These are phyloP conservation scores for Spongilla lacustris DNA, from an alignment of 37 sponge, comb jelly and placozoan species.

Conservation along the genomic window DNA sequence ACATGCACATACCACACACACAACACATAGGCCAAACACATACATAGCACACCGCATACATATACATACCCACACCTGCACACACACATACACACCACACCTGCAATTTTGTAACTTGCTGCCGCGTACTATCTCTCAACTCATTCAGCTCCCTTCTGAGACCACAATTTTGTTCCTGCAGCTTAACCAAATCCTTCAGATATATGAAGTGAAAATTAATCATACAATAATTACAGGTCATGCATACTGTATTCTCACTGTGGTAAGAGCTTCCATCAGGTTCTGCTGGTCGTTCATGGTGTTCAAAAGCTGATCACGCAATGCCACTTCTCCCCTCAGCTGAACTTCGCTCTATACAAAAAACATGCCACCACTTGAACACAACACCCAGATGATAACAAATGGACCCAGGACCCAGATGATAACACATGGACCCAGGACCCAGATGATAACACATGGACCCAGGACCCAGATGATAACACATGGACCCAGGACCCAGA, in stretches of 20 bases:
- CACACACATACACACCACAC: slow-evolving; percentile 15
- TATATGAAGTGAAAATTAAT: not conserved
- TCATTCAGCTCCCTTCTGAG: slow-evolving; percentile 16
- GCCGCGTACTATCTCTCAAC: not conserved
- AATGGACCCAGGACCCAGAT: too few species aligned
- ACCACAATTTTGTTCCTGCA: slow-evolving; percentile 37
- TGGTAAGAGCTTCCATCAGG: slow-evolving; percentile 62
- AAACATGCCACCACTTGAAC: not conserved
- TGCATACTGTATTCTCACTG: slow-evolving; percentile 23
- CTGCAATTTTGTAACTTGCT: slow-evolving; percentile 27
- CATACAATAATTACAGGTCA: not conserved
- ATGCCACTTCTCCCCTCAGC: slow-evolving; percentile 50
- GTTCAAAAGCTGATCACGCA: slow-evolving; percentile 53
- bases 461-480: too few species aligned
- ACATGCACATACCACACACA: too few species aligned
- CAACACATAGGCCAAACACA: too few species aligned
- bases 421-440: too few species aligned
- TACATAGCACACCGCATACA: too few species aligned
- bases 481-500: too few species aligned
- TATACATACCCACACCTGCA: not conserved
- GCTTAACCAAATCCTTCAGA: slow-evolving; percentile 45
- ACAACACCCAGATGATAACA: too few species aligned
- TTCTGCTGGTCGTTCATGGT: slow-evolving; percentile 71
- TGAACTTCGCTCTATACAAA: slow-evolving; percentile 46
- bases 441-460: too few species aligned